A percentile compares a stretch with the other conserved stretches of the same genome.
Conservation (phyloP, 2,888 invertebrate species). For the Carterocephalus palaemon region DNA sequence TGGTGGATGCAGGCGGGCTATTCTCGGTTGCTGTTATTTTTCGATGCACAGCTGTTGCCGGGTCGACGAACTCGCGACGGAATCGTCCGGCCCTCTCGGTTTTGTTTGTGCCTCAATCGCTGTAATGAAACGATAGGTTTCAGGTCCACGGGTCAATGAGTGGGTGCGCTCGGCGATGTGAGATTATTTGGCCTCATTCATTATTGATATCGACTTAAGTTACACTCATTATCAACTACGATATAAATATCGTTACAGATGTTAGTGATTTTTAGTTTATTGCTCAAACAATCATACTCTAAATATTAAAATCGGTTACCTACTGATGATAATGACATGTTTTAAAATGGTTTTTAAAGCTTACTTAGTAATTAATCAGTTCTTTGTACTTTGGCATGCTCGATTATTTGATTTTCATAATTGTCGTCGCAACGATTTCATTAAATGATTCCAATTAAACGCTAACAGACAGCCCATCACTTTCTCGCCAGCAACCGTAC, state of each 20-base stretch:
- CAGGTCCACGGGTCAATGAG: slow-evolving; percentile 26
- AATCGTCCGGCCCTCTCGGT: slow-evolving; percentile 31
- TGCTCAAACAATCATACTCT: no score
- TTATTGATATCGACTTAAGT: neutral
- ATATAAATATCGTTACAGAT: no score
- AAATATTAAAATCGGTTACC: no score
- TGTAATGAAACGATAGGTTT: slow-evolving; percentile 38
- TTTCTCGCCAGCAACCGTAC: slow-evolving; percentile 8
- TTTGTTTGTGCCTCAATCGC: slow-evolving; percentile 42
- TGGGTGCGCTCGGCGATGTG: slow-evolving; percentile 21
- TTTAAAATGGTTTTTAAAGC: no score
- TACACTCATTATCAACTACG: no score
- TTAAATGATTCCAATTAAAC: slow-evolving; percentile 8
- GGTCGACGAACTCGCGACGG: slow-evolving; percentile 37
- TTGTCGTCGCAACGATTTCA: neutral
- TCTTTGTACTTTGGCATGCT: no score
- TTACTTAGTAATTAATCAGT: no score
- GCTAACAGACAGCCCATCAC: slow-evolving; percentile 6
- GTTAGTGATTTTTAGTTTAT: no score
- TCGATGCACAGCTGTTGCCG: slow-evolving; percentile 49
- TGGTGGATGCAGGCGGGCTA: slow-evolving; percentile 30
- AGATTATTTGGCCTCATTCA: slow-evolving; percentile 18
- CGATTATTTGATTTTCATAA: no score
- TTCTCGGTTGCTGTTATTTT: slow-evolving; percentile 48
- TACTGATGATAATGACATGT: no score